A percentile compares a stretch with the other conserved stretches of the same genome.
These are phyloP conservation scores for Drosophila kurseongensis DNA, from an alignment of 1,140 invertebrate genomes.

Conservation along the genomic window DNA sequence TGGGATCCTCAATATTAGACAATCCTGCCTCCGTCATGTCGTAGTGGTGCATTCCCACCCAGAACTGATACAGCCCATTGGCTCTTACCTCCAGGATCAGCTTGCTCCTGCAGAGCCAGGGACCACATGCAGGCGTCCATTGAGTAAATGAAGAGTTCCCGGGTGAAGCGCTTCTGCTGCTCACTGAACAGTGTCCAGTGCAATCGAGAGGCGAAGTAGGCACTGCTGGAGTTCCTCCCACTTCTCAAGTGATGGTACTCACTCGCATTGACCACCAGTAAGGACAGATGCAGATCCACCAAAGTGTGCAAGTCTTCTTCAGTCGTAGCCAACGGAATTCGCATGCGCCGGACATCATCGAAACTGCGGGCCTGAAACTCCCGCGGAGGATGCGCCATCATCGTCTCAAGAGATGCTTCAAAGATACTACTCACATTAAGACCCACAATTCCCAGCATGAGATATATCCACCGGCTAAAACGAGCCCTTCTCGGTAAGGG, in stretches of 20 bases:
- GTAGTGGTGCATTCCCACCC: constrained; percentile 59
- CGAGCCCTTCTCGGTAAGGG: background rate
- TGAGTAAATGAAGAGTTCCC: constrained; percentile 61
- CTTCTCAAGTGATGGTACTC: constrained; percentile 39
- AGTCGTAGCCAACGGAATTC: constrained; percentile 29
- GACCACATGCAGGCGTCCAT: constrained; percentile 51
- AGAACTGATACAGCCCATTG: constrained; percentile 58
- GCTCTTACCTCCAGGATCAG: constrained; percentile 54
- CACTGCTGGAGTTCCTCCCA: constrained; percentile 49
- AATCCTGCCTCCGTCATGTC: constrained; percentile 60
- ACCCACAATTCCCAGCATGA: constrained; percentile 52
- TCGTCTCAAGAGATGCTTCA: constrained; percentile 55
- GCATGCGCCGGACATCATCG: constrained; percentile 22
- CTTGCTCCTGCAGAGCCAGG: constrained; percentile 35
- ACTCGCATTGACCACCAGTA: constrained; percentile 35
- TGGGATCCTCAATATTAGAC: constrained; percentile 49
- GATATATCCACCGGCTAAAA: constrained; percentile 32
- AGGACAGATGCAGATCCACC: background rate
- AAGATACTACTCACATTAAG: constrained; percentile 62
- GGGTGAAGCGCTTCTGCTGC: constrained; percentile 61
- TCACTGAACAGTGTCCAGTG: constrained; percentile 59
- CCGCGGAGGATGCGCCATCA: constrained; percentile 61
- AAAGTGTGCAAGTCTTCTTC: constrained; percentile 2
- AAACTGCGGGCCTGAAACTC: constrained; percentile 58
- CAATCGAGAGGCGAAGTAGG: constrained; percentile 57